Evolutionary conservation across 2,797 vertebrate species (phyloP).

Genomic region (Alfaro cultratus): DNA sequence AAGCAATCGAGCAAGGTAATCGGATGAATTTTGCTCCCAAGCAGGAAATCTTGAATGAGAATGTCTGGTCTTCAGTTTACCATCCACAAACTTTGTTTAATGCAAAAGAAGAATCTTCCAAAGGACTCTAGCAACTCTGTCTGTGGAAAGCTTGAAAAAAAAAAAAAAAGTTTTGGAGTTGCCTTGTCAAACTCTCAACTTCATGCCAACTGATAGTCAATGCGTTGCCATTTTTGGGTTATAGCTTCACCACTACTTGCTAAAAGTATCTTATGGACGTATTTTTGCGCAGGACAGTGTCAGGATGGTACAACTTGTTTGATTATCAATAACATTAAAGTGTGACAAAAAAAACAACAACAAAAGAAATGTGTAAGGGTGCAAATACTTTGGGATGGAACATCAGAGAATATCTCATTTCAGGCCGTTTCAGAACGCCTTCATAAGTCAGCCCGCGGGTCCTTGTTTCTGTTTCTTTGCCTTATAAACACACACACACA

Average conservation of each 20-base stretch:
- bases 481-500: conserved; percentile 17
- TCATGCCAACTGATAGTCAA: background rate
- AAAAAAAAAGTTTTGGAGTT: background rate
- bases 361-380: background rate
- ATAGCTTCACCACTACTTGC: too few species aligned
- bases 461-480: conserved; percentile 12
- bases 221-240: too few species aligned
- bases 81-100: background rate
- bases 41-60: background rate
- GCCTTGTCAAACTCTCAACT: background rate
- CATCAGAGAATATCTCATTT: conserved; percentile 41
- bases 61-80: background rate
- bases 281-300: too few species aligned
- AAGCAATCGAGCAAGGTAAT: background rate
- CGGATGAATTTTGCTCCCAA: background rate
- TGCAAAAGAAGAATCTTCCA: background rate
- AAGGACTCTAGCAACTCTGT: background rate
- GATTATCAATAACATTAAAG: background rate
- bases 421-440: conserved; percentile 15
- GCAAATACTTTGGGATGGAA: conserved; percentile 17
- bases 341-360: background rate
- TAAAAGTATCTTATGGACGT: too few species aligned
- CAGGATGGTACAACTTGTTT: background rate
- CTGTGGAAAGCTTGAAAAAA: background rate
- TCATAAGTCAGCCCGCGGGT: conserved; percentile 22